Percentiles rank a stretch among this genome's conserved stretches.
Conservation (phyloP, 2,113 vertebrate genomes). For the Gymnocephalus cernua region DNA sequence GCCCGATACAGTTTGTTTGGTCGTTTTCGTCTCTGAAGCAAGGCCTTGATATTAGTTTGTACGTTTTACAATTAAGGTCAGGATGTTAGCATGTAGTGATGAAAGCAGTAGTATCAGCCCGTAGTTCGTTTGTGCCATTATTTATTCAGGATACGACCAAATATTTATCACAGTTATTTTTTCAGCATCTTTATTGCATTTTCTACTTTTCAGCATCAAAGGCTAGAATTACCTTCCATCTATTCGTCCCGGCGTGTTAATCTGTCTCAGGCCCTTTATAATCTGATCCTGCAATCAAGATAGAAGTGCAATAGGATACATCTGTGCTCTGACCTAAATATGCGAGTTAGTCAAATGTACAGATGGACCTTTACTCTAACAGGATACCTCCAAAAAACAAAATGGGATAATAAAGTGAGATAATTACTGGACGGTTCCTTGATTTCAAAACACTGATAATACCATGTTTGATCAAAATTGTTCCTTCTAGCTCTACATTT, state of each 20-base stretch:
- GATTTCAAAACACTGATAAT: background rate
- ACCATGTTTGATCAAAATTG: background rate
- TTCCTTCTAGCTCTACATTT: background rate
- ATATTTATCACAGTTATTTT: conserved; percentile 9
- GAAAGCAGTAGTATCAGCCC: background rate
- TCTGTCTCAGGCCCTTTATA: conserved; percentile 63
- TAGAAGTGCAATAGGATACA: conserved; percentile 62
- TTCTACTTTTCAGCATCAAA: conserved; percentile 43
- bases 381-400: background rate
- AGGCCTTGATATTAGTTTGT: background rate
- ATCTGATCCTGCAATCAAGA: conserved; percentile 72
- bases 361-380: conserved; percentile 39
- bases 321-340: conserved; percentile 77
- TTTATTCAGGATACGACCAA: background rate
- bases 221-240: conserved; percentile 62
- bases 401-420: background rate
- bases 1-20: background rate
- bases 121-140: background rate
- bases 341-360: conserved; percentile 51
- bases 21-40: background rate
- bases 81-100: background rate
- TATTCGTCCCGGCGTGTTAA: conserved; percentile 60
- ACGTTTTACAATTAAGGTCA: background rate
- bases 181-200: background rate
- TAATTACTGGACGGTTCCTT: conserved; percentile 1